Conservation (phyloP, 1,140 invertebrate species). For the Micrasema longulum region DNA sequence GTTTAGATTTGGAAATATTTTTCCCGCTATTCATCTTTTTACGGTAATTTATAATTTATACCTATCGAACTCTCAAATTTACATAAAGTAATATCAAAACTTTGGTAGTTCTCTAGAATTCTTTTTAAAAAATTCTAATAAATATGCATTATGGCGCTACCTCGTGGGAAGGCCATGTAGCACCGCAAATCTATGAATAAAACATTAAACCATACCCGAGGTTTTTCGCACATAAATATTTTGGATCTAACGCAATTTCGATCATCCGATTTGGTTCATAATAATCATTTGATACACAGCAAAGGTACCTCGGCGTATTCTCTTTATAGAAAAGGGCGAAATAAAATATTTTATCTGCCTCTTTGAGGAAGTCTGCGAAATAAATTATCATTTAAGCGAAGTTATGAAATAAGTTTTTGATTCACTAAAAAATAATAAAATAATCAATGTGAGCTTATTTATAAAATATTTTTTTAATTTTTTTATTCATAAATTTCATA, state of each 20-base stretch:
- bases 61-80: too few species aligned
- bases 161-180: not conserved
- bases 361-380: not conserved
- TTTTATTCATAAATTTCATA: too few species aligned
- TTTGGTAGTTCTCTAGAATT: too few species aligned
- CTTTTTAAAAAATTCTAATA: conserved; percentile 6
- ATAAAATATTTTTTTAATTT: too few species aligned
- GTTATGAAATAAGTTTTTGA: conserved; percentile 10
- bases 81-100: too few species aligned
- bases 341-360: not conserved
- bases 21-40: too few species aligned
- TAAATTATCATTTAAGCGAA: conserved; percentile 14
- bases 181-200: conserved; percentile 15
- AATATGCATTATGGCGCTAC: conserved; percentile 19
- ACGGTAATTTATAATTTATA: not conserved
- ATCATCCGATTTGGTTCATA: conserved; percentile 4
- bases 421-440: too few species aligned
- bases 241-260: conserved; percentile 18
- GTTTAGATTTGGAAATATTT: too few species aligned
- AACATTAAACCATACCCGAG: not conserved
- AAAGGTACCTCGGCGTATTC: not conserved
- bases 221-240: conserved; percentile 7
- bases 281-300: conserved; percentile 17
- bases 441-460: too few species aligned
- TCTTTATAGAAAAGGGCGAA: not conserved